These are phyloP conservation scores for Bergia puertoricense DNA, from an alignment of 92 coral and sea anemone species.

Conservation along the genomic window DNA sequence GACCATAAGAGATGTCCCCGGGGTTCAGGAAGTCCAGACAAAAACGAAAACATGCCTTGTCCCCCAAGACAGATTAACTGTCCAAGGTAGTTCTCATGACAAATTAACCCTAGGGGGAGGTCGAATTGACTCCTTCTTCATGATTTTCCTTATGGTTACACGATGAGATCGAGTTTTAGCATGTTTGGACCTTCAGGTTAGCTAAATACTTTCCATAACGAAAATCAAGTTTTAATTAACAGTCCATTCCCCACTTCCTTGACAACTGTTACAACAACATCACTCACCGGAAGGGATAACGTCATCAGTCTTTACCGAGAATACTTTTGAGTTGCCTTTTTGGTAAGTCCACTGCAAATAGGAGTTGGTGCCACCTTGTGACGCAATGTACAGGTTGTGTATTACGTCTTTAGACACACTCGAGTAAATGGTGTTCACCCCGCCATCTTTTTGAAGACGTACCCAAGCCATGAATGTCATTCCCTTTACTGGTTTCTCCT, in stretches of 20 bases:
- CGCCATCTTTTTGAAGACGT: conserved; percentile 55
- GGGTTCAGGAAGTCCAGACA: too few relatives aligned
- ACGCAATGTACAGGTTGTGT: conserved; percentile 52
- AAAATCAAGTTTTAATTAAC: too few relatives aligned
- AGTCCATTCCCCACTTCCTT: not conserved
- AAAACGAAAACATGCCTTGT: too few relatives aligned
- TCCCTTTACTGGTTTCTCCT: conserved; percentile 37
- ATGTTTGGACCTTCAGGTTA: too few relatives aligned
- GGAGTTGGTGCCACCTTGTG: conserved; percentile 49
- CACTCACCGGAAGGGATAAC: conserved; percentile 62
- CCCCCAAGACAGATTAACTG: too few relatives aligned
- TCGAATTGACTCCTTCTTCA: too few relatives aligned
- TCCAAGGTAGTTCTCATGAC: too few relatives aligned
- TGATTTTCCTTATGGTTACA: too few relatives aligned
- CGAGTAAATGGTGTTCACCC: conserved; percentile 61
- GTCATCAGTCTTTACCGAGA: conserved; percentile 49
- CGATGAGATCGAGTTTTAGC: too few relatives aligned
- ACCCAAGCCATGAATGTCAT: conserved; percentile 74
- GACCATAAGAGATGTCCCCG: too few relatives aligned
- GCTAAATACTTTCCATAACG: too few relatives aligned
- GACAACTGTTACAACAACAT: not conserved
- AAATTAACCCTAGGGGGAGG: too few relatives aligned
- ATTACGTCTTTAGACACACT: conserved; percentile 44
- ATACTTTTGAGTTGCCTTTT: conserved; percentile 28
- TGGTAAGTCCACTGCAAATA: conserved; percentile 47